Evolutionary conservation across 2,888 invertebrate species (phyloP).

Genomic region (Drosophila affinis): DNA sequence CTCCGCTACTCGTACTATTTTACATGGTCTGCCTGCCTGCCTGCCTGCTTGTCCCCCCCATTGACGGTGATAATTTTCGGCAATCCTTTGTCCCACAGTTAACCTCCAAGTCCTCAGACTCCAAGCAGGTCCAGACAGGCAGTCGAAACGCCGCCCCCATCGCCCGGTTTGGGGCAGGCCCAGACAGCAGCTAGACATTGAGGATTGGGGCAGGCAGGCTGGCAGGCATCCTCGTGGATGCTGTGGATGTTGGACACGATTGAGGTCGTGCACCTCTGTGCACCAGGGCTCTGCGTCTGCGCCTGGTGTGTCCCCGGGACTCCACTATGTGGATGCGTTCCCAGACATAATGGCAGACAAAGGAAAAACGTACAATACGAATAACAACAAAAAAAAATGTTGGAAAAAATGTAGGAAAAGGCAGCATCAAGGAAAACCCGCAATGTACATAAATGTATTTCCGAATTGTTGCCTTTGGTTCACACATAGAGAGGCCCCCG

Average conservation of each 20-base stretch:
- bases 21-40: neutral
- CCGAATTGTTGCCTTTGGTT: conserved; percentile 68
- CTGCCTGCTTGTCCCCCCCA: neutral
- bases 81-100: conserved; percentile 59
- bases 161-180: conserved; percentile 13
- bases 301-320: conserved; percentile 46
- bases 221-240: conserved; percentile 37
- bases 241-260: conserved; percentile 66
- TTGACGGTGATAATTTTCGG: conserved; percentile 59
- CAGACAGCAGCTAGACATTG: conserved; percentile 74
- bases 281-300: conserved; percentile 62
- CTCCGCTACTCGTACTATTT: neutral
- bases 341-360: conserved; percentile 74
- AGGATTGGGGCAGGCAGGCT: conserved; percentile 62
- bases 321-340: conserved; percentile 67
- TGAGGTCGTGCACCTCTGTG: conserved; percentile 82
- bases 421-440: conserved; percentile 30
- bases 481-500: conserved; percentile 51
- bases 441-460: conserved; percentile 71
- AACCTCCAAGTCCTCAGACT: conserved; percentile 35
- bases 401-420: conserved; percentile 17
- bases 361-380: conserved; percentile 49
- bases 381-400: conserved; percentile 30
- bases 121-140: conserved; percentile 16
- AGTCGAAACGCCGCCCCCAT: neutral